Percentiles rank a stretch among this genome's conserved stretches.
Conservation (phyloP, 1,140 invertebrate genomes). For the Eciton burchellii region DNA sequence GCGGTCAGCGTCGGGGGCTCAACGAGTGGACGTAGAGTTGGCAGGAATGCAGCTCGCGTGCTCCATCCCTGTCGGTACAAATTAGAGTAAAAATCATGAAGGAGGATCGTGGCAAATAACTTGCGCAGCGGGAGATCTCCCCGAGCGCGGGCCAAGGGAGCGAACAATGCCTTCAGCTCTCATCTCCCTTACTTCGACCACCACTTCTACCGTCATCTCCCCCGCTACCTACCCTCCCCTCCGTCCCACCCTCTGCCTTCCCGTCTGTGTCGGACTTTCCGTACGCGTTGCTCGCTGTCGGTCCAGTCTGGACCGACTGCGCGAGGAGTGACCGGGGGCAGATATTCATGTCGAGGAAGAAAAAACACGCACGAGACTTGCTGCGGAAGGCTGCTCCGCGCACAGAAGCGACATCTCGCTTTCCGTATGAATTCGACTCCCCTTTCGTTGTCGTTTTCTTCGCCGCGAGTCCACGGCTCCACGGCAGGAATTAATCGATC, state of each 20-base stretch:
- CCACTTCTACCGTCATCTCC: not conserved
- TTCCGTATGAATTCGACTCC: conserved; percentile 11
- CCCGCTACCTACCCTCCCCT: not conserved
- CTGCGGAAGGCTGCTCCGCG: not conserved
- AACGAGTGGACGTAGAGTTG: conserved; percentile 62
- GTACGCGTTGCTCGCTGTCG: conserved; percentile 9
- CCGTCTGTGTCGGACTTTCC: conserved; percentile 5
- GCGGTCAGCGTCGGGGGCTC: not conserved
- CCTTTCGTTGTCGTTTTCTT: not conserved
- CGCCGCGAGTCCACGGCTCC: conserved; percentile 22
- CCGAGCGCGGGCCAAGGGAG: conserved; percentile 53
- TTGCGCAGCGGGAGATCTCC: conserved; percentile 80
- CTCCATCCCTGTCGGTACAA: conserved; percentile 83
- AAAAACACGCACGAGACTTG: not conserved
- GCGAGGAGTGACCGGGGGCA: conserved; percentile 27
- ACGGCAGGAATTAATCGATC: conserved; percentile 38
- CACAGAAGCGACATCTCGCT: conserved; percentile 23
- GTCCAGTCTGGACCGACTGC: conserved; percentile 23
- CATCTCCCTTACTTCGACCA: conserved; percentile 40
- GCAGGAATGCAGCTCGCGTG: conserved; percentile 79
- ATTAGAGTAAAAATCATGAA: conserved; percentile 84
- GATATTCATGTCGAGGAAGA: conserved; percentile 9
- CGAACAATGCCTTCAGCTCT: conserved; percentile 75
- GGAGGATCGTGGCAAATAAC: conserved; percentile 83
- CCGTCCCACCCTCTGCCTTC: not conserved